A percentile compares a stretch with the other conserved stretches of the same genome.
These are phyloP conservation scores for Sitobion miscanthi DNA, from an alignment of 1,140 invertebrate genomes.

Conservation along the genomic window DNA sequence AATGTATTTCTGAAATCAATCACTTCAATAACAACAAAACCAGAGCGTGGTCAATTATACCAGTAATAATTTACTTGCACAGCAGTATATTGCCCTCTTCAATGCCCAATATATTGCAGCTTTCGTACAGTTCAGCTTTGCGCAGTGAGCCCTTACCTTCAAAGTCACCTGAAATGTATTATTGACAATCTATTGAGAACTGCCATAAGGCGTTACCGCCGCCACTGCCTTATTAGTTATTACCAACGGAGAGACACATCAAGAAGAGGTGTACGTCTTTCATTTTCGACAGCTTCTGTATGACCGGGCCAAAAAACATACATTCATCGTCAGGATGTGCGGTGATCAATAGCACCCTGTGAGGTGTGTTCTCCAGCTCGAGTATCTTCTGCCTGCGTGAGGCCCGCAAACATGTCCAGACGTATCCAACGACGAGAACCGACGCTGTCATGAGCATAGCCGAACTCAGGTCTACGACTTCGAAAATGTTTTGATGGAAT, in stretches of 20 bases:
- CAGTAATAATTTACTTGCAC: constrained; percentile 61
- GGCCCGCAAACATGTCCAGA: constrained; percentile 25
- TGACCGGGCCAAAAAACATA: constrained; percentile 96
- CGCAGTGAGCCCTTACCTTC: constrained; percentile 72
- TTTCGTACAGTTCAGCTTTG: constrained; percentile 78
- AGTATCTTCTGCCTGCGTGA: neutral
- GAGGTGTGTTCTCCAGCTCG: neutral
- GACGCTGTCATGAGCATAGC: constrained; percentile 31
- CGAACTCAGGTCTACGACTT: neutral
- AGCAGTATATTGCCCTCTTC: constrained; percentile 76
- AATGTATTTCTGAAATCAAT: constrained; percentile 67
- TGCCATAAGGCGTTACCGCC: neutral
- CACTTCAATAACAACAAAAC: no score
- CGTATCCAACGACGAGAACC: constrained; percentile 10
- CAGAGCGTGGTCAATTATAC: neutral
- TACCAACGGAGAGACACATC: constrained; percentile 87
- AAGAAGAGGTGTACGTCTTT: constrained; percentile 75
- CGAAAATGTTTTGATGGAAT: neutral
- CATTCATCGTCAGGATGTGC: constrained; percentile 98
- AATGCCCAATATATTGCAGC: constrained; percentile 81
- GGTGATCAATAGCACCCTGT: constrained; percentile 78
- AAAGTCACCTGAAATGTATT: constrained; percentile 72
- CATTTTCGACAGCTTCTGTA: constrained; percentile 73
- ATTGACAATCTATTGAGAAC: neutral
- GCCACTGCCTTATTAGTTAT: constrained; percentile 48